Base-by-base conservation (phyloP, 2,888 invertebrate genomes). In the Drosophila putrida region DNA sequence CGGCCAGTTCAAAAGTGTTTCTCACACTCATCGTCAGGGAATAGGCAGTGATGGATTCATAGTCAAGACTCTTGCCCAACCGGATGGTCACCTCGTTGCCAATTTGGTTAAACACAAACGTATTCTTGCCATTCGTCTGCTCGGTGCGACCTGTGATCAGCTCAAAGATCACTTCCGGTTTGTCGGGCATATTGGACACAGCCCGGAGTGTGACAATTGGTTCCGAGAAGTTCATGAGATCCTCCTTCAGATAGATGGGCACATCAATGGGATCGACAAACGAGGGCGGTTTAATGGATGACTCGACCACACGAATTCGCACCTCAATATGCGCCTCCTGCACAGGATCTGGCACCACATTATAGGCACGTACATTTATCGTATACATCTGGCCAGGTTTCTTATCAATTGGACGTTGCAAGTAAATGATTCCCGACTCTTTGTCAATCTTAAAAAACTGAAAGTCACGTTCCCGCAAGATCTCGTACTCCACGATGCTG, bases 41-140 rank as follows among this genome's bases (percentile, higher is more conserved):
- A 90, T 97, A 98, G 82, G 97, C 96, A 0, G 95, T 95, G 57
- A 96, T 96, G 74, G 95, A 95, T 93, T 98, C 98, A 90, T 95
- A 98, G 93, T 98, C 97, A 75, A 98, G 93, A 60, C 94, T 94
- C 88, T 96, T 95, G 25, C 95, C 96, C 53, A 97, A 94, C 84
- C 95, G 95, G 62, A 98, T 95, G 75, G 95, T 94, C 6, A 96
- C 97, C 2, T 94, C 94, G 72, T 95, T 95, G 15, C 95, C 95
- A 70, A 94, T 95, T 43, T 95, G 95, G 88, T 95, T 95, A 51
- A 92, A 92, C 9, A 95, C 94, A 88, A 96, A 97, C 0, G 96
- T 96, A 82, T 95, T 96, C 90, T 94, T 95, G 91, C 96, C 96
- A 90, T 97, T 97, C 0, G 97, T 97, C 92, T 97, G 97, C 83